Base-by-base conservation (phyloP, 2,797 vertebrate species). In the Hephaestus fuliginosus region DNA sequence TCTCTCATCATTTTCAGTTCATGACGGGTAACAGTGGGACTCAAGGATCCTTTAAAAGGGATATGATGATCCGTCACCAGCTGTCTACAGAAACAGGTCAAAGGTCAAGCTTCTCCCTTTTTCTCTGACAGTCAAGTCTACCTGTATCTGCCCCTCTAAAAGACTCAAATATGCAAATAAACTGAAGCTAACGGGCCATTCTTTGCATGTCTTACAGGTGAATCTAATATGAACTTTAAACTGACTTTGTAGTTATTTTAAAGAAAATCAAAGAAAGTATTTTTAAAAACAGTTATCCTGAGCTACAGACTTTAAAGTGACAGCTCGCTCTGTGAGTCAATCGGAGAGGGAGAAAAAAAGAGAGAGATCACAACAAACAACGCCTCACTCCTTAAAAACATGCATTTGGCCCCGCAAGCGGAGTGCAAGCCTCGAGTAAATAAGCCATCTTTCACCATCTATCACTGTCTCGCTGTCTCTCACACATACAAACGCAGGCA, bases 391-490 rank as follows among this genome's bases (percentile, higher is more conserved):
- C 11, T 82, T 61, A 63, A 73, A 33, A 82, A 84, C 61, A 65
- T 30, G 49, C 53, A 41, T 49, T 73, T 84, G 75, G 72, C 83
- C 79, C 82, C 39, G 73, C 25, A 28, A 79, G 74, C 70, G 2
- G 41, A 84, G 84, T n/a, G 78, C 61, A 53, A 74, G 78, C 65
- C 70, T 77, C 2, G 36, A 56, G 81, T 81, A 88, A 87, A 89
- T 81, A 87, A 76, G 69, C 76, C 30, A 61, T 75, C 75, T 57
- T 43, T 88, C 74, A 18, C 69, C 12, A 82, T 88, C 83, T 71
- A 81, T 87, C 86, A 84, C 73, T 17, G 74, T 36, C 81, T 61
- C 65, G 4, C 69, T 57, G 56, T 70, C 74, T 77, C 76, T 44
- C 78, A 72, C 53, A 78, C 49, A 48, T 13, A 57, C 55, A 71